Percentiles rank a stretch among this genome's conserved stretches.
These are phyloP conservation scores for Tokudaia muenninki DNA, from an alignment of 2,797 vertebrate species.

Conservation along the genomic window DNA sequence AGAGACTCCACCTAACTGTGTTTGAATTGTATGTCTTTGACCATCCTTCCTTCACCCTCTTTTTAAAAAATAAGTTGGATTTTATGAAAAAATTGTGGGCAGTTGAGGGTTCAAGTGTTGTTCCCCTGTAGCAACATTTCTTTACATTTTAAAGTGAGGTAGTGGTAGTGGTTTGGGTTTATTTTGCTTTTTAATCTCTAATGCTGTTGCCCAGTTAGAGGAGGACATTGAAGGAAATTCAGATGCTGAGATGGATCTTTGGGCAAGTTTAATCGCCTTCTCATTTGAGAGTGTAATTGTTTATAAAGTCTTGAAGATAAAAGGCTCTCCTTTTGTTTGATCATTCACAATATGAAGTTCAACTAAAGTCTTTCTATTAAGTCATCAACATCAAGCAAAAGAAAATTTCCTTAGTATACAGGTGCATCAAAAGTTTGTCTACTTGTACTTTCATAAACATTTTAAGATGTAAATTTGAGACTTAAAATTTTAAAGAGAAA, in stretches of 20 bases:
- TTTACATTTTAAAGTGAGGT: not conserved
- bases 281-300: not conserved
- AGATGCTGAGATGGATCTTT: conserved; percentile 49
- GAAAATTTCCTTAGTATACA: not conserved
- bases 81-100: not conserved
- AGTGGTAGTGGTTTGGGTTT: not conserved
- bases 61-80: not conserved
- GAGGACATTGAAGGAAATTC: conserved; percentile 70
- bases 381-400: conserved; percentile 19
- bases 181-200: conserved; percentile 69
- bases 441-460: conserved; percentile 44
- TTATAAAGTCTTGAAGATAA: conserved; percentile 36
- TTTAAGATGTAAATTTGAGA: conserved; percentile 53
- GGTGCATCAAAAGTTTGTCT: conserved; percentile 25
- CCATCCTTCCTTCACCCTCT: not conserved
- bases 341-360: conserved; percentile 56
- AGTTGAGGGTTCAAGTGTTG: not conserved
- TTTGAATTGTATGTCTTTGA: not conserved
- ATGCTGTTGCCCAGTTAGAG: conserved; percentile 71
- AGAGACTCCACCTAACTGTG: not conserved
- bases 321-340: conserved; percentile 61
- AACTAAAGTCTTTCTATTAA: conserved; percentile 62
- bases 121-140: not conserved
- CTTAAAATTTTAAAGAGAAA: not conserved
- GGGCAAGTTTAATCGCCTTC: conserved; percentile 60